Percentiles rank a stretch among this genome's conserved stretches.
Evolutionary conservation across 2,888 invertebrate genomes (phyloP).

Genomic region (Drosophila peninsularis): DNA sequence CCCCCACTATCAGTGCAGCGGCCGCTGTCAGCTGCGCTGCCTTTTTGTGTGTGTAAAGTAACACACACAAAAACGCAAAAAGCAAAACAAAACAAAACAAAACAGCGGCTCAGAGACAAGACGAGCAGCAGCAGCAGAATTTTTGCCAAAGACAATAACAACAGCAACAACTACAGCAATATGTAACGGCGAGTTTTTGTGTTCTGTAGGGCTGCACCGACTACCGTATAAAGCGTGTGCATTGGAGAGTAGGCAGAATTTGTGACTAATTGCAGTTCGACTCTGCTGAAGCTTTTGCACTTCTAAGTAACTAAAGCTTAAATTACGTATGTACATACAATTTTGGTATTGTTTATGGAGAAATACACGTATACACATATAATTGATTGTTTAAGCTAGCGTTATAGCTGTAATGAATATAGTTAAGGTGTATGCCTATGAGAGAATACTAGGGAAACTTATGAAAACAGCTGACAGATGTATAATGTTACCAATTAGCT

Average conservation of each 20-base stretch:
- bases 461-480: background rate
- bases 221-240: conserved; percentile 4
- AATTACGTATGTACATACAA: background rate
- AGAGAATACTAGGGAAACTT: background rate
- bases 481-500: background rate
- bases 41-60: conserved; percentile 10
- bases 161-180: conserved; percentile 5
- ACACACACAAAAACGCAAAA: conserved; percentile 14
- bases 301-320: background rate
- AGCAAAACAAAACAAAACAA: conserved; percentile 31
- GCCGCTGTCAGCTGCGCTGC: conserved; percentile 26
- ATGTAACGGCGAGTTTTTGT: conserved; percentile 24
- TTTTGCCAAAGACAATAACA: conserved; percentile 31
- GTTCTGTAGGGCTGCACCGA: conserved; percentile 1
- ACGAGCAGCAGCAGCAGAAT: conserved; percentile 9
- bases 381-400: background rate
- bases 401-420: background rate
- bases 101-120: conserved; percentile 30
- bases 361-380: no score
- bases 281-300: background rate
- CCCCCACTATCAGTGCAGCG: conserved; percentile 59
- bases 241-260: conserved; percentile 1
- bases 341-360: background rate
- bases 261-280: conserved; percentile 4
- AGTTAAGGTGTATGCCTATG: background rate